A percentile compares a stretch with the other conserved stretches of the same genome.
These are phyloP conservation scores for Oligia strigilis DNA, from an alignment of 2,888 invertebrate species.

Conservation along the genomic window DNA sequence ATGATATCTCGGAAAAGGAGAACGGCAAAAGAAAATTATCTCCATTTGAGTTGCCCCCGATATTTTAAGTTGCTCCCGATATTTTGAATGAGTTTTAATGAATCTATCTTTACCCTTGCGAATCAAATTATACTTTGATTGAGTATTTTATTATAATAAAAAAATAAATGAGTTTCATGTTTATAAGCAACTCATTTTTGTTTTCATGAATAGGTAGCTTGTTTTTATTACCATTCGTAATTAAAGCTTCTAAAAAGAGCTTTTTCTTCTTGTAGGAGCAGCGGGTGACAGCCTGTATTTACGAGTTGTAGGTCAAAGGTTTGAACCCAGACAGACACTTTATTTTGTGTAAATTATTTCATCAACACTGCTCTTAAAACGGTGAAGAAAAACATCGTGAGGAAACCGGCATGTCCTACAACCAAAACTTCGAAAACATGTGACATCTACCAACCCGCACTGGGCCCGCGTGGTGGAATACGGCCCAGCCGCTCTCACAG, in stretches of 20 bases:
- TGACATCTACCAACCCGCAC: too few species aligned
- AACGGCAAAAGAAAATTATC: constrained; percentile 46
- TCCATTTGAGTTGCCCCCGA: constrained; percentile 49
- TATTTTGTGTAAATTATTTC: too few species aligned
- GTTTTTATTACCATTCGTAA: too few species aligned
- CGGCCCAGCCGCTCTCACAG: not conserved
- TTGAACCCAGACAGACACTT: too few species aligned
- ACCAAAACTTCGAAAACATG: too few species aligned
- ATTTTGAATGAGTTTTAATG: constrained; percentile 71
- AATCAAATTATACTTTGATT: constrained; percentile 66
- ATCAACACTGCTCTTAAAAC: too few species aligned
- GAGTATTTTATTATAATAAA: constrained; percentile 53
- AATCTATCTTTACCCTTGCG: constrained; percentile 53
- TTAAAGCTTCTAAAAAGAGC: not conserved
- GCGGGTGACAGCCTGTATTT: too few species aligned
- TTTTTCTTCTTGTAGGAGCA: too few species aligned
- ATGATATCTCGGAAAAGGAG: constrained; percentile 4
- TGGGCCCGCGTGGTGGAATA: not conserved
- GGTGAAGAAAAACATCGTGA: too few species aligned
- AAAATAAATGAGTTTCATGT: constrained; percentile 26
- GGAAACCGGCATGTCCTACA: too few species aligned
- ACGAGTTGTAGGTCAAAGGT: too few species aligned
- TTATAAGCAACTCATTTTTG: not conserved
- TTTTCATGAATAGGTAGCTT: not conserved
- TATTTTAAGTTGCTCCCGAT: constrained; percentile 60